Evolutionary conservation across 30 jellyfish, hydroid and myxozoan species (phyloP).

Genomic region (Pelagia noctiluca): DNA sequence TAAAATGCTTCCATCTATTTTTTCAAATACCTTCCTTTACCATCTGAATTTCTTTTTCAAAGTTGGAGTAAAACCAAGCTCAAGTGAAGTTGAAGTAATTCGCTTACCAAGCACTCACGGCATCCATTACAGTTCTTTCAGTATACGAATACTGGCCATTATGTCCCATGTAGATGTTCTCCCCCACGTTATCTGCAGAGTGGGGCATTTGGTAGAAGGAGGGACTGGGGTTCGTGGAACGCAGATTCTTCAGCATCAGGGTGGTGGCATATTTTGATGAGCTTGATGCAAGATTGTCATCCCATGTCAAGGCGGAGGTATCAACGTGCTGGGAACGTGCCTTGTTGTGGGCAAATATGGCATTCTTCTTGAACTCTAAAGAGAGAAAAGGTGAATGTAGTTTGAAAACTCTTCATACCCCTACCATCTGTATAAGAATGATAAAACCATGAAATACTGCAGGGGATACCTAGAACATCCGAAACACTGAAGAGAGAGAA

Average conservation of each 20-base stretch:
- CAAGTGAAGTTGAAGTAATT: background rate
- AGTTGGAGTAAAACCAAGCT: background rate
- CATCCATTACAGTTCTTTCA: background rate
- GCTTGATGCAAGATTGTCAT: constrained; percentile 7
- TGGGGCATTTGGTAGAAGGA: constrained; percentile 21
- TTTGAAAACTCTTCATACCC: too few species aligned
- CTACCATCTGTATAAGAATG: too few species aligned
- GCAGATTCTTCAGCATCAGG: background rate
- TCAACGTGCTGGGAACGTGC: constrained; percentile 56
- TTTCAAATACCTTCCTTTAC: too few species aligned
- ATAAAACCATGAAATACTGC: too few species aligned
- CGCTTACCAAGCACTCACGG: background rate
- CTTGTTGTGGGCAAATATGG: constrained; percentile 52
- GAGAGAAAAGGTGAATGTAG: too few species aligned
- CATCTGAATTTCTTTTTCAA: background rate
- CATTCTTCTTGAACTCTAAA: constrained; percentile 24
- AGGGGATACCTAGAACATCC: too few species aligned
- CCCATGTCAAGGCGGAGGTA: constrained; percentile 45
- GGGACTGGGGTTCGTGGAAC: background rate
- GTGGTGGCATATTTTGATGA: constrained; percentile 12
- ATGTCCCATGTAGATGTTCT: background rate
- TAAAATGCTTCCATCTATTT: too few species aligned
- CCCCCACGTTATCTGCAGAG: background rate
- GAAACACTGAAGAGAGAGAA: too few species aligned
- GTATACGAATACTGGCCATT: background rate